Base-by-base conservation (phyloP, 1,140 invertebrate species). In the Proctacanthus coquilletti region DNA sequence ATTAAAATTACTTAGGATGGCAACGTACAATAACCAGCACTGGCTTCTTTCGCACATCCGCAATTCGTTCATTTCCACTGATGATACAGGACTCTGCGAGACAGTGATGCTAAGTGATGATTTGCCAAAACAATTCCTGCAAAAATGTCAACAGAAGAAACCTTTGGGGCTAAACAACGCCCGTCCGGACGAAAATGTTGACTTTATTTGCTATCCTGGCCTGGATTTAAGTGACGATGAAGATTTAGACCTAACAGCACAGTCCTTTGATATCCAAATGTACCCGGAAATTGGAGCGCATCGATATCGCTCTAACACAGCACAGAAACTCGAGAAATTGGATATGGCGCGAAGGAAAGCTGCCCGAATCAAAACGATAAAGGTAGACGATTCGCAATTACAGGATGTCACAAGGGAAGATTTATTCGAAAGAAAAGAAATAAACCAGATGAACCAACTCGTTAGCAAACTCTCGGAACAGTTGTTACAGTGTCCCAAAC, bases 11-110 rank as follows among this genome's bases (percentile, higher is more conserved):
- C n/a, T n/a, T n/a, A n/a, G n/a, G n/a, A 93, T 94, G 88, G 87
- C 88, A 43, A 74, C 89, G 36, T 92, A 89, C 58, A 87, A 93
- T 59, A 87, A 93, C 60, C 78, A 80, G 63, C 79, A 84, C 42
- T 96, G 91, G 80, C 65, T 96, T 19, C 67, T 94, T 36, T 84
- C 85, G 33, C 85, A 93, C 60, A 89, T 94, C 41, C 69, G 84
- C 39, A 89, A 93, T 58, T 91, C 87, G 14, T 95, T 91, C 61
- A 87, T 93, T 49, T 84, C 83, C n/a, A 88, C 85, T 19, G 91
- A 96, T 66, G 88, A 94, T 61, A 91, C 87, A 51, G 84, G 85
- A 69, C 69, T 57, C 48, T 60, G 56, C 40, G 54, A 60, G 38
- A 57, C 80, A 45, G 77, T 84, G 13, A 83, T 88, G 77, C 63